These are phyloP conservation scores for Lucilia sericata DNA, from an alignment of 1,140 invertebrate species.

Conservation along the genomic window DNA sequence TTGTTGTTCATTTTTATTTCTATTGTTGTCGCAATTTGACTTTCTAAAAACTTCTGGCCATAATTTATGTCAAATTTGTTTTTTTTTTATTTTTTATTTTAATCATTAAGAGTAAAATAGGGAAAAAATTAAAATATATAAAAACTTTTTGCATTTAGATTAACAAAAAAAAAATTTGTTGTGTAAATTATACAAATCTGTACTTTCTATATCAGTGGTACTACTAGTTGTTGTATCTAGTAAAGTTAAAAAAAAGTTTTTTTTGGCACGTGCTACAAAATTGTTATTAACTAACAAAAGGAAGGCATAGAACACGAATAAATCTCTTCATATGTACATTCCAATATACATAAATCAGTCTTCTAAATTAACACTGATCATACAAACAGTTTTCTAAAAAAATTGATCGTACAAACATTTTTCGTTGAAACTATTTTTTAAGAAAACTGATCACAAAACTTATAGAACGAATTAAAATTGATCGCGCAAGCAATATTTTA, in stretches of 20 bases:
- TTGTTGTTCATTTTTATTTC: background rate
- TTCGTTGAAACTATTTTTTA: too few species aligned
- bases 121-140: background rate
- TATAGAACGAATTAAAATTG: too few species aligned
- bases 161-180: background rate
- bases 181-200: background rate
- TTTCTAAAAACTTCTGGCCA: conserved; percentile 12
- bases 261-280: background rate
- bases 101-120: conserved; percentile 3
- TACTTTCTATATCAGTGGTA: background rate
- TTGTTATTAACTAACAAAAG: too few species aligned
- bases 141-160: background rate
- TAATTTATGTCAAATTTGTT: background rate
- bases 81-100: background rate
- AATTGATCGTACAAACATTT: too few species aligned
- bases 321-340: background rate
- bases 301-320: background rate
- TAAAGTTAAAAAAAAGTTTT: background rate
- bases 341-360: too few species aligned
- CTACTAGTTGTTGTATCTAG: background rate
- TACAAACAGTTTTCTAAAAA: too few species aligned
- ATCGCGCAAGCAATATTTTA: too few species aligned
- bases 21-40: background rate
- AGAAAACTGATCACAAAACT: too few species aligned
- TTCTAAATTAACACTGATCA: too few species aligned